A percentile compares a stretch with the other conserved stretches of the same genome.
These are phyloP conservation scores for Pterophyllum scalare DNA, from an alignment of 2,113 vertebrate species.

Conservation along the genomic window DNA sequence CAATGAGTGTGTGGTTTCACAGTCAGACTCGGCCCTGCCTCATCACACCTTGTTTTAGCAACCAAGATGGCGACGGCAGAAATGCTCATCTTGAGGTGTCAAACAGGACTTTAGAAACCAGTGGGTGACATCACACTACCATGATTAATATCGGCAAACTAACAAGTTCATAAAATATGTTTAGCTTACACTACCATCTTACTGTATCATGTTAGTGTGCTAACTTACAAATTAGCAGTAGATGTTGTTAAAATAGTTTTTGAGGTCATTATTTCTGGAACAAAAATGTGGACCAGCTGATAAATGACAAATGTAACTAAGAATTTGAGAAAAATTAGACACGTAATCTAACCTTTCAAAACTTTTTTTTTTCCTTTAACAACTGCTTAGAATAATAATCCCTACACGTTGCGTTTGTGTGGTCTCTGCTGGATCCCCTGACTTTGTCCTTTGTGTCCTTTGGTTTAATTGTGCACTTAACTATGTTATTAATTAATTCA, in stretches of 20 bases:
- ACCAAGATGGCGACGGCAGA: too few species aligned
- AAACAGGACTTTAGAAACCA: not conserved
- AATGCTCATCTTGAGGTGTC: too few species aligned
- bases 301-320: fast-evolving
- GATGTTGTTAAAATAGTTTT: not conserved
- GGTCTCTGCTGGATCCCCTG: not conserved
- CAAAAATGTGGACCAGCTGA: not conserved
- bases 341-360: not conserved
- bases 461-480: not conserved
- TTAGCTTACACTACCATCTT: not conserved
- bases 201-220: not conserved
- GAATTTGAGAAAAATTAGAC: fast-evolving
- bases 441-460: not conserved
- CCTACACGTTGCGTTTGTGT: fast-evolving
- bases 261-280: not conserved
- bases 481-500: too few species aligned
- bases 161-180: not conserved
- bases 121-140: not conserved
- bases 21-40: too few species aligned
- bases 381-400: not conserved
- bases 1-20: too few species aligned
- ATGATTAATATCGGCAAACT: not conserved
- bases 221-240: not conserved
- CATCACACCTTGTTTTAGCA: too few species aligned
- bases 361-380: too few species aligned